Evolutionary conservation across 2,888 invertebrate species (phyloP).

Genomic region (Pseudolycoriella hygida): DNA sequence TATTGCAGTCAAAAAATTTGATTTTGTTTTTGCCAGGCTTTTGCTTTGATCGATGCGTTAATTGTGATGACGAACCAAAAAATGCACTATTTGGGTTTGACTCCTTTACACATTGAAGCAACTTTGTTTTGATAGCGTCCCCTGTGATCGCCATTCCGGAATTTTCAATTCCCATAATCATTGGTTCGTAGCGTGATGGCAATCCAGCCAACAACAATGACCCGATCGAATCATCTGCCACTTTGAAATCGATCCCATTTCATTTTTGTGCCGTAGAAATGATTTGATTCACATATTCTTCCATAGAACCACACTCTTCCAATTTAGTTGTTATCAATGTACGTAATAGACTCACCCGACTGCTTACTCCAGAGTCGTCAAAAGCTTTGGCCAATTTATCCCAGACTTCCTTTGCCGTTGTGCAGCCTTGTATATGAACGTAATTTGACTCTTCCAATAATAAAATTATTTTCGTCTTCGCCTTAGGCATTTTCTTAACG

Average conservation of each 20-base stretch:
- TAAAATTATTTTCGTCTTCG: too few species aligned
- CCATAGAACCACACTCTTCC: conserved; percentile 2
- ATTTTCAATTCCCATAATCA: not conserved
- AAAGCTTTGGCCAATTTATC: not conserved
- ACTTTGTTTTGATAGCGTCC: not conserved
- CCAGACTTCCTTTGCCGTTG: conserved; percentile 1
- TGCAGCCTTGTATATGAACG: not conserved
- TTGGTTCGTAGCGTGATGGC: too few species aligned
- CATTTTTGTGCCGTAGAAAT: not conserved
- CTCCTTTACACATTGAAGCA: not conserved
- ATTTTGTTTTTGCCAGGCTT: not conserved
- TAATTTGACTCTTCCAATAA: not conserved
- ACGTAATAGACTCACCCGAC: not conserved
- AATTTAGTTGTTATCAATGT: not conserved
- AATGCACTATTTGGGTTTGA: not conserved
- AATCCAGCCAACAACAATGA: too few species aligned
- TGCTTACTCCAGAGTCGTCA: conserved; percentile 1
- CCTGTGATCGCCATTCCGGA: not conserved
- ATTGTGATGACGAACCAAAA: not conserved
- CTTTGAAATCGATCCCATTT: not conserved
- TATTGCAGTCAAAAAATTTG: not conserved
- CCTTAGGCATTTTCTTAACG: too few species aligned
- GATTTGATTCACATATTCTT: conserved; percentile 2
- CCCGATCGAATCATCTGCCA: too few species aligned
- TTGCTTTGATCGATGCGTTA: not conserved